Evolutionary conservation across 2,113 vertebrate species (phyloP), one percentile per base, ranked within the genome.

Genomic region (Macheiramphus alcinus): DNA sequence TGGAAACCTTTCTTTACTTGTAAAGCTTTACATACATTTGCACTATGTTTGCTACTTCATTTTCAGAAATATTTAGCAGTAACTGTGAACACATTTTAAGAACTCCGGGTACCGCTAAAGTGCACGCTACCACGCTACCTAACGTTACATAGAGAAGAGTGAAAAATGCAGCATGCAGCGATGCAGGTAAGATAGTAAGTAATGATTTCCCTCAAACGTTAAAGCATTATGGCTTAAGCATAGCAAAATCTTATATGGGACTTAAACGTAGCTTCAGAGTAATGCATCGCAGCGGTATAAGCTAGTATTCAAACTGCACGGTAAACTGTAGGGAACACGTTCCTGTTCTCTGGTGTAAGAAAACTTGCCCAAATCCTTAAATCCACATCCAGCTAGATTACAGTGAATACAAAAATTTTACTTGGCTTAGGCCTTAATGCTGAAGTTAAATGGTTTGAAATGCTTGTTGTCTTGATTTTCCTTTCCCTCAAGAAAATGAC

Each of bases 1-100:
- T 99, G 99, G 99, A 99, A 99, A 99, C 97, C 98, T 98, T 98
- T 98, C 97, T 97, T 96, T 93, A 95, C 90, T 97, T 94, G 96
- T 96, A 75, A 93, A 95, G 88, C 94, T 52, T 66, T 92, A 86
- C n/a, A 59, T 97, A 48, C 59, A 81, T 89, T 66, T 87, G 52
- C 63, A 36, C 34, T 59, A 13, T 58, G 29, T 87, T 92, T 79
- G 50, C 61, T 56, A 3, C 27, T 86, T 80, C 5, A 7, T 73
- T 95, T 91, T 40, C 52, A 73, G 63, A 87, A 71, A 18, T 47
- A 26, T 0, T 88, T 65, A 34, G 47, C 48, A 48, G 18, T 72
- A 52, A 48, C 18, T 68, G 14, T 48, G 34, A 53, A 9, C 9
- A 6, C 8, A 6, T 14, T 66, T n/a, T 17, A 20, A 21, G 38